Percentiles rank a stretch among this genome's conserved stretches.
Evolutionary conservation across 2,888 invertebrate species (phyloP).

Genomic region (Drosophila nigricruria): DNA sequence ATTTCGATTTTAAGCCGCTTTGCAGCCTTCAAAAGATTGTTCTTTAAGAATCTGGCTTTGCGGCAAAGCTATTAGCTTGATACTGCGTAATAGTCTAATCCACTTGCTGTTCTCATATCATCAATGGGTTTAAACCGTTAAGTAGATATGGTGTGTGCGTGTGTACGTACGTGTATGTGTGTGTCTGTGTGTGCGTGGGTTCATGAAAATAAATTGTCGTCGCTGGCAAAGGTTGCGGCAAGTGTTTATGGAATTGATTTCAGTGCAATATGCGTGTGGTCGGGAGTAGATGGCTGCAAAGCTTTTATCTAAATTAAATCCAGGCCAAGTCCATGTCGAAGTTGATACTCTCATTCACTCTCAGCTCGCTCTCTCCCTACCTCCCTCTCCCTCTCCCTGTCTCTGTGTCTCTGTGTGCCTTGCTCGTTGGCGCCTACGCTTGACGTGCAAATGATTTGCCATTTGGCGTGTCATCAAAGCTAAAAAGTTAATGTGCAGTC

Average conservation of each 20-base stretch:
- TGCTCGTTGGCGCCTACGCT: constrained; percentile 26
- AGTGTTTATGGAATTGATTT: constrained; percentile 75
- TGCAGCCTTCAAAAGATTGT: background rate
- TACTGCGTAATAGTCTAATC: constrained; percentile 17
- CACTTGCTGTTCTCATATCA: constrained; percentile 20
- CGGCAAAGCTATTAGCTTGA: constrained; percentile 45
- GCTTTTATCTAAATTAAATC: constrained; percentile 82
- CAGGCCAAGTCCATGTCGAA: constrained; percentile 40
- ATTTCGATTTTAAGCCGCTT: background rate
- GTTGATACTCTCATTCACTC: background rate
- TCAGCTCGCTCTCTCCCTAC: background rate
- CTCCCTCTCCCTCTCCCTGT: background rate
- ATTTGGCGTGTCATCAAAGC: constrained; percentile 56
- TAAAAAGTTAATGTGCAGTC: constrained; percentile 43
- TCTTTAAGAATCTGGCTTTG: background rate
- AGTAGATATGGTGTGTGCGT: background rate
- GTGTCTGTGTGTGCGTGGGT: constrained; percentile 1
- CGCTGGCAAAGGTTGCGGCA: constrained; percentile 60
- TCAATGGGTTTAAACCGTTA: constrained; percentile 15
- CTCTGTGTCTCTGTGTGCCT: background rate
- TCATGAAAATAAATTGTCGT: constrained; percentile 76
- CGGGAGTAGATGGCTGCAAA: constrained; percentile 36
- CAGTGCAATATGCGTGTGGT: constrained; percentile 61
- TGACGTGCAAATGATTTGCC: constrained; percentile 69
- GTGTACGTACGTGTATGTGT: background rate